Percentiles rank a stretch among this genome's conserved stretches.
These are phyloP conservation scores for Trematomus bernacchii DNA, from an alignment of 2,797 vertebrate species.

Conservation along the genomic window DNA sequence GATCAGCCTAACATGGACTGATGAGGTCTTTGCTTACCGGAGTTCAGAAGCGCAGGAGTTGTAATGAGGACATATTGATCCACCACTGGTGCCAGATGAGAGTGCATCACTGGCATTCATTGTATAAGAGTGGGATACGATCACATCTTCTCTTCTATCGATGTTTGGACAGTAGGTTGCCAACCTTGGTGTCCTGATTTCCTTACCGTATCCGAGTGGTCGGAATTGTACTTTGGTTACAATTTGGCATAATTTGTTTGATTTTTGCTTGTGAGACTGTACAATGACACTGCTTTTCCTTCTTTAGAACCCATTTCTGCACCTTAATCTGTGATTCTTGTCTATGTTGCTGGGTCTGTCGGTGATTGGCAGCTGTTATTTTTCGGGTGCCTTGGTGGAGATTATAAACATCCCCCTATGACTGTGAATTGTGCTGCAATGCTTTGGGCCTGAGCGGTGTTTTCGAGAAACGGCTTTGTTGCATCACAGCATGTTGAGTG, in stretches of 20 bases:
- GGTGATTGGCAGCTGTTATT: conserved; percentile 11
- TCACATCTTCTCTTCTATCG: conserved; percentile 13
- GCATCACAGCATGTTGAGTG: conserved; percentile 17
- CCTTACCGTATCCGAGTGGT: not conserved
- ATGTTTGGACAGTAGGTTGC: not conserved
- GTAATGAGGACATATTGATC: conserved; percentile 7
- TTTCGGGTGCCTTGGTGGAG: not conserved
- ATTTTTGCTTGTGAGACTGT: not conserved
- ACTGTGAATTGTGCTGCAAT: conserved; percentile 15
- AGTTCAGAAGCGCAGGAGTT: conserved; percentile 1
- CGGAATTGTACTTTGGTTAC: not conserved
- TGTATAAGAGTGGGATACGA: not conserved
- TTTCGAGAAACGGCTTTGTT: conserved; percentile 13
- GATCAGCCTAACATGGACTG: conserved; percentile 22
- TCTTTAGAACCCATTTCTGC: not conserved
- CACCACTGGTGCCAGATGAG: not conserved
- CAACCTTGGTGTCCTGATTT: not conserved
- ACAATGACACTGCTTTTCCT: not conserved
- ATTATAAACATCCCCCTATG: conserved; percentile 11
- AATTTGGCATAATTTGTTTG: no score
- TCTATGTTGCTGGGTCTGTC: not conserved
- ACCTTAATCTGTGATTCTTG: not conserved
- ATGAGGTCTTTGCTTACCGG: conserved; percentile 28
- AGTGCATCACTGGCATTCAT: not conserved
- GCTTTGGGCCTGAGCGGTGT: not conserved